Conservation (phyloP, 2,797 vertebrate species). For the Scleropages formosus region DNA sequence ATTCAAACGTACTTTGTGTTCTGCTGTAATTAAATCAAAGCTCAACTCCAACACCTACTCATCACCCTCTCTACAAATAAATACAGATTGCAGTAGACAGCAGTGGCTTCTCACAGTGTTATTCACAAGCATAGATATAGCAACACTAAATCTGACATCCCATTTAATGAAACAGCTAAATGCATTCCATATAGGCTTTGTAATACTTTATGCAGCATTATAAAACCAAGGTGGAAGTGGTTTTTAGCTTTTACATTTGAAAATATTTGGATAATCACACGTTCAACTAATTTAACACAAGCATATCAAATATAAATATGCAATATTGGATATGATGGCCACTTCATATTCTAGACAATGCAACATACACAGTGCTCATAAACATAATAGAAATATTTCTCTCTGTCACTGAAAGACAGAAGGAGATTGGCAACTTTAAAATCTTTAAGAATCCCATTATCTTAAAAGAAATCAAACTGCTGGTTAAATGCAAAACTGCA, state of each 20-base stretch:
- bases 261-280: no score
- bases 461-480: background rate
- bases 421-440: background rate
- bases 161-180: background rate
- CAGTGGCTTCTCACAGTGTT: background rate
- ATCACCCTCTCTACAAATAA: constrained; percentile 2
- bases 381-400: background rate
- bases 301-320: no score
- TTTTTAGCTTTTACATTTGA: background rate
- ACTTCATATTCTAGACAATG: background rate
- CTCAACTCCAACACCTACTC: background rate
- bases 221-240: background rate
- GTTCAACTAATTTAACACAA: no score
- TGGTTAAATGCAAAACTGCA: background rate
- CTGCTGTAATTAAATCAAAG: background rate
- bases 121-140: background rate
- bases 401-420: background rate
- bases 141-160: background rate
- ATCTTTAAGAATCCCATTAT: no score
- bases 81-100: constrained; percentile 5
- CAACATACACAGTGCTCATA: constrained; percentile 5
- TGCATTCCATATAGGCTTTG: no score
- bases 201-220: no score
- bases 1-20: background rate
- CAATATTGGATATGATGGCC: no score